phyloP scores from a whole-genome alignment of 2,888 invertebrate genomes.

The Volucella inanis region DNA sequence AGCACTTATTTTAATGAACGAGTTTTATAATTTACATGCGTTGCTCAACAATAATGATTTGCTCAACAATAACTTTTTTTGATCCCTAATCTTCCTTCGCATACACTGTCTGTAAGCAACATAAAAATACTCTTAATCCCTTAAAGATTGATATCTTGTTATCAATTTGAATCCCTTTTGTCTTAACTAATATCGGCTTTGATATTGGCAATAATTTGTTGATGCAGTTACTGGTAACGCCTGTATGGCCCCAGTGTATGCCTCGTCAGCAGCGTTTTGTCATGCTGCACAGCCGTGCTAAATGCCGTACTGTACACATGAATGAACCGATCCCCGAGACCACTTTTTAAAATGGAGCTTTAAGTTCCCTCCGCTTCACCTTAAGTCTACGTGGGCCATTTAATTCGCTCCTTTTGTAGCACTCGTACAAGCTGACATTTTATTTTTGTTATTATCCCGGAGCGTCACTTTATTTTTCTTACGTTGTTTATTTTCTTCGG shows the following conservation, averaged over 20 bases:
- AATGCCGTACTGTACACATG: background rate
- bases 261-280: background rate
- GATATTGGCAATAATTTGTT: too few relatives aligned
- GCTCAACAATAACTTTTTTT: too few relatives aligned
- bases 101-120: too few relatives aligned
- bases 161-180: background rate
- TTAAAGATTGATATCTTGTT: background rate
- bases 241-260: background rate
- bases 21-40: too few relatives aligned
- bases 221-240: too few relatives aligned
- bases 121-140: too few relatives aligned
- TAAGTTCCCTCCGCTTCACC: background rate
- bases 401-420: background rate
- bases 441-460: conserved; percentile 17
- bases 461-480: conserved; percentile 24
- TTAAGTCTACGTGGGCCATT: background rate
- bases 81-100: too few relatives aligned
- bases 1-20: too few relatives aligned
- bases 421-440: background rate
- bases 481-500: background rate
- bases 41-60: too few relatives aligned
- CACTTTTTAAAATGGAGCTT: background rate
- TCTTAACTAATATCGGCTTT: too few relatives aligned
- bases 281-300: background rate
- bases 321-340: conserved; percentile 15